A percentile compares a stretch with the other conserved stretches of the same genome.
These are phyloP conservation scores for Apus apus DNA, from an alignment of 2,113 vertebrate species.

Conservation along the genomic window DNA sequence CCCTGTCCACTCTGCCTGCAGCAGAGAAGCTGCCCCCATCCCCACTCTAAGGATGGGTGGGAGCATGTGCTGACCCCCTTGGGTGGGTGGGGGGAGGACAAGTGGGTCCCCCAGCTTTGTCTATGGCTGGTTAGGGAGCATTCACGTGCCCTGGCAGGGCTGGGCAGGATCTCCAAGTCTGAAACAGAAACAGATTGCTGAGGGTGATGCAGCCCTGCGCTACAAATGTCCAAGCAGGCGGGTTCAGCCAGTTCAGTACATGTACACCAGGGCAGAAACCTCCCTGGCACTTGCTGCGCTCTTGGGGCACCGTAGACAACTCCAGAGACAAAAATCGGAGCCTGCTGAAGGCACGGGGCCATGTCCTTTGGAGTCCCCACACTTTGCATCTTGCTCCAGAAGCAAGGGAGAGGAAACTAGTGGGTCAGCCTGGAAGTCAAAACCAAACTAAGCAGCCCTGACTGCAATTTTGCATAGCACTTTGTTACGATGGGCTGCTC, in stretches of 20 bases:
- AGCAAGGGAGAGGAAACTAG: neutral
- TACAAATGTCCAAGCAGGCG: neutral
- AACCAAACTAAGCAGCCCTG: neutral
- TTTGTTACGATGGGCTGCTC: neutral
- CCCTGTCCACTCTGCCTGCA: neutral
- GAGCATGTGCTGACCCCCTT: neutral
- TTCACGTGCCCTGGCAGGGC: fast-evolving
- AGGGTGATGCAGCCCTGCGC: fast-evolving
- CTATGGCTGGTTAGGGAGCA: neutral
- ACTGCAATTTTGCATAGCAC: neutral
- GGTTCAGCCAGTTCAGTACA: neutral
- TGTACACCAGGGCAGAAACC: fast-evolving
- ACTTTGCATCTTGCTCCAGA: neutral
- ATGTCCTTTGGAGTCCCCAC: neutral
- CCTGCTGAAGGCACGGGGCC: neutral
- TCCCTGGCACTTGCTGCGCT: neutral
- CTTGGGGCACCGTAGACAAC: neutral
- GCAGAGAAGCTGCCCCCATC: neutral
- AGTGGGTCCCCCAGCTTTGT: neutral
- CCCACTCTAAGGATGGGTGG: neutral
- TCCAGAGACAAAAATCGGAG: neutral
- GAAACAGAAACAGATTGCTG: neutral
- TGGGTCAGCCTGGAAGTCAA: neutral
- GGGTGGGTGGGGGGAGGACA: neutral
- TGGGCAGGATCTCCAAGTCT: neutral